Evolutionary conservation across 2,888 invertebrate genomes (phyloP), one percentile per base, ranked within the genome.

Genomic region (Incurvaria masculella): DNA sequence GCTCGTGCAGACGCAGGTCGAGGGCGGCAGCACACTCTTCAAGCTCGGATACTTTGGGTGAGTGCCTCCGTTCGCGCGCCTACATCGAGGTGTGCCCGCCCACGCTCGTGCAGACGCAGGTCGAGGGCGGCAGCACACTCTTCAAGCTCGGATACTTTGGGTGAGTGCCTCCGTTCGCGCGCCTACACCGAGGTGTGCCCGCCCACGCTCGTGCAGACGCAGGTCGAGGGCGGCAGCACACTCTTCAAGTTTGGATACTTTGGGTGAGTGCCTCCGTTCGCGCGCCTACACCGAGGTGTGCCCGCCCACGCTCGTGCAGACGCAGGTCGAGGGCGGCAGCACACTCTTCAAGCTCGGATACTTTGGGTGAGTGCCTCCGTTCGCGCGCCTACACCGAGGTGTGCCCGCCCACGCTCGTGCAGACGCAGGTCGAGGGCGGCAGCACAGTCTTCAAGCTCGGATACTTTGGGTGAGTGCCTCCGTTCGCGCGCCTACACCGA

Each of bases 211-310:
- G 99, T 99, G 21, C 98, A 99, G 76, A 97, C 97, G 0, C 98
- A 98, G 81, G 94, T 95, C n/a, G 99, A 99, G 74, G 99, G 99
- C 14, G 99, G 99, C 39, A 89, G 97, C 6, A 99, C 99, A 0
- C 83, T 99, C 17, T 99, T 99, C 72, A 94, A 88, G 68, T 71
- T 92, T 51, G 81, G 88, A 65, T 92, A 88, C 91, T 5, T 92
- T 94, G 72, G 83, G 93, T 49, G 85, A 88, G 17, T 97, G 98
- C 72, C 99, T 91, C 71, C 81, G 82, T 49, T 80, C 83, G 51
- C 79, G 87, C 18, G 90, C 90, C 41, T 98, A 97, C 68, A 88
- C 85, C 55, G 98, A 99, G 78, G 90, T 99, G 17, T 89, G 91
- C 4, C 99, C 99, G 21, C 99, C 99, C 38, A 97, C 98, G 0